phyloP scores from a whole-genome alignment of 35 echinoderm and acorn worm species.

The Ophioderma brevispina region DNA sequence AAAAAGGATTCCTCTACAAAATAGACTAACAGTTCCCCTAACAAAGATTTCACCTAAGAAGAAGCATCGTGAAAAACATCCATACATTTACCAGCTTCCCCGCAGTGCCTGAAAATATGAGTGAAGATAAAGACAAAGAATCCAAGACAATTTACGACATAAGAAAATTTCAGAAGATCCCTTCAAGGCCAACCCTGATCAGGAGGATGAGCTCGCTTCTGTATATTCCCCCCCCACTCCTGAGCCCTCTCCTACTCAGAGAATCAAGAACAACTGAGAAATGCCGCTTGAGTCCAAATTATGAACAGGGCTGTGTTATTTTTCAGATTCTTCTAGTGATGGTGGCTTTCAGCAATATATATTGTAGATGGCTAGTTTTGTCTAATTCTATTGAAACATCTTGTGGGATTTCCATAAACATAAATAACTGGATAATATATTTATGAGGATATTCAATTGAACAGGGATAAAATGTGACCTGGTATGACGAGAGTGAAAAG shows the following conservation, averaged over 20 bases:
- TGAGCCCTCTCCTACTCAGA: background rate
- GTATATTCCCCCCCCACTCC: background rate
- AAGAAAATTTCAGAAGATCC: too few species aligned
- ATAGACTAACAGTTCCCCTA: background rate
- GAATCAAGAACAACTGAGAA: background rate
- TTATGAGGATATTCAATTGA: too few species aligned
- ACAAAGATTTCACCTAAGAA: background rate
- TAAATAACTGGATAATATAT: too few species aligned
- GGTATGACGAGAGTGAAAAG: too few species aligned
- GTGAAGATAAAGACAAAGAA: too few species aligned
- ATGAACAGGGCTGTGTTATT: background rate
- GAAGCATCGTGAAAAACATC: background rate
- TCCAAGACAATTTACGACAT: too few species aligned
- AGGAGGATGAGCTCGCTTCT: background rate
- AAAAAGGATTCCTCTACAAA: background rate
- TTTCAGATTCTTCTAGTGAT: background rate
- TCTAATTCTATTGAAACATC: too few species aligned
- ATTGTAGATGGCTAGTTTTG: background rate
- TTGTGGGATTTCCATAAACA: too few species aligned
- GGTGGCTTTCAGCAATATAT: slow-evolving; percentile 4
- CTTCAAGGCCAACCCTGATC: background rate
- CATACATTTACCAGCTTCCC: background rate
- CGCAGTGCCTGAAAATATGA: too few species aligned
- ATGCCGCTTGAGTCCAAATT: background rate
- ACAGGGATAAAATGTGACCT: too few species aligned